phyloP scores from a whole-genome alignment of 2,113 vertebrate species.

The Procapra przewalskii region DNA sequence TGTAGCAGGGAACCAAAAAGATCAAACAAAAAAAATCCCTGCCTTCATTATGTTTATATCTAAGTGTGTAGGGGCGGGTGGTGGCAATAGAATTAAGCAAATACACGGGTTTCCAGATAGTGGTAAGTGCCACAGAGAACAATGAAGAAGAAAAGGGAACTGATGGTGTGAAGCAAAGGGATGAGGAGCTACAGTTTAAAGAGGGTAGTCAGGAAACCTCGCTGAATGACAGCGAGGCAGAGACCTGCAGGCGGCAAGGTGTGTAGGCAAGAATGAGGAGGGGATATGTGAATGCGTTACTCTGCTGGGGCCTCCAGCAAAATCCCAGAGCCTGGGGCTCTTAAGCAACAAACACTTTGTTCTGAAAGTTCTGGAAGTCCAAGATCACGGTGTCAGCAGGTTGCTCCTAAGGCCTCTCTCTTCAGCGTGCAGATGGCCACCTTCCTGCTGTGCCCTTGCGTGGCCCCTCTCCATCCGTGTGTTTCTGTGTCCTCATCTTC shows the following conservation, averaged over 20 bases:
- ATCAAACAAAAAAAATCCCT: neutral
- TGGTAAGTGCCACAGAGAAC: neutral
- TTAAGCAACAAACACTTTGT: fast-evolving
- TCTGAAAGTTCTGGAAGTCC: neutral
- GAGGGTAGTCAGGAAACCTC: neutral
- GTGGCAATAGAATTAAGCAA: neutral
- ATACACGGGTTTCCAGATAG: neutral
- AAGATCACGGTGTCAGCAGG: neutral
- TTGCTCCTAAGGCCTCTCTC: neutral
- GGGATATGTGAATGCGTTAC: fast-evolving
- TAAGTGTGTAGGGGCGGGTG: neutral
- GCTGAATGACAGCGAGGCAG: neutral
- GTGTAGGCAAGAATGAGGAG: fast-evolving
- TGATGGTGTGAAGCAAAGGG: neutral
- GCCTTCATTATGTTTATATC: neutral
- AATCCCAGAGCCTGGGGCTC: neutral
- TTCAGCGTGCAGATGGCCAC: neutral
- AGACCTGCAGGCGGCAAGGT: neutral
- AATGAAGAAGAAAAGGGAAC: neutral
- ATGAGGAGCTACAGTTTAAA: neutral
- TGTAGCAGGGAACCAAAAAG: neutral
- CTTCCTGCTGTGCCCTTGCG: fast-evolving
- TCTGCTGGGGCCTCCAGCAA: too few species aligned
- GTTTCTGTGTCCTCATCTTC: neutral
- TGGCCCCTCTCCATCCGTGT: fast-evolving